phyloP scores from a whole-genome alignment of 2,888 invertebrate genomes.

The Lampropteryx suffumata region DNA sequence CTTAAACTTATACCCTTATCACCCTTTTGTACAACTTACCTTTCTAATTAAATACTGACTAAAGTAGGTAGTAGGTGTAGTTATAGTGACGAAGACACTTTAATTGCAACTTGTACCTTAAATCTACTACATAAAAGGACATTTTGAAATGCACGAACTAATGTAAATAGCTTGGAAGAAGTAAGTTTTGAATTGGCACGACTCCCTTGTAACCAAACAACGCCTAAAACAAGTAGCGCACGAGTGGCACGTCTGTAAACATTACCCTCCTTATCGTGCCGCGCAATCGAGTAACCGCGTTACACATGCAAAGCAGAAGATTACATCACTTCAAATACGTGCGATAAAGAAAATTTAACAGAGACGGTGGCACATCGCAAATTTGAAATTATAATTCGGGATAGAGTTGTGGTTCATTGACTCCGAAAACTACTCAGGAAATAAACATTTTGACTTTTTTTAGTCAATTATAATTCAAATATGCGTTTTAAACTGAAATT shows the following conservation, averaged over 20 bases:
- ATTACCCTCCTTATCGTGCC: constrained; percentile 11
- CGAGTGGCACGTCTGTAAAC: constrained; percentile 1
- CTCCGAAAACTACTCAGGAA: constrained; percentile 3
- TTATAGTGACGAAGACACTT: too few relatives aligned
- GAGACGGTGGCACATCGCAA: constrained; percentile 29
- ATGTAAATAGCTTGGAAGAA: too few relatives aligned
- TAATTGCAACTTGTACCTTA: too few relatives aligned
- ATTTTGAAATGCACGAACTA: too few relatives aligned
- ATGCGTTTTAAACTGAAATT: too few relatives aligned
- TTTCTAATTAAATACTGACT: too few relatives aligned
- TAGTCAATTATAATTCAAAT: too few relatives aligned
- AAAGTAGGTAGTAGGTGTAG: too few relatives aligned
- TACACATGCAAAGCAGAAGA: constrained; percentile 15
- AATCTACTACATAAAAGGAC: too few relatives aligned
- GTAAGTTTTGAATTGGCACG: neutral
- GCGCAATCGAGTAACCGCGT: constrained; percentile 9
- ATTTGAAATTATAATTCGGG: constrained; percentile 36
- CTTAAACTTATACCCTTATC: too few relatives aligned
- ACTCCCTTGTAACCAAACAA: neutral
- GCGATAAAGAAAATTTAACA: constrained; percentile 34
- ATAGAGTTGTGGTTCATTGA: constrained; percentile 3
- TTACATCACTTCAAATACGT: constrained; percentile 28
- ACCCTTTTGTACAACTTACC: too few relatives aligned
- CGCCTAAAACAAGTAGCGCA: neutral
- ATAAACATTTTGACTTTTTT: too few relatives aligned